Percentiles rank a stretch among this genome's conserved stretches.
These are phyloP conservation scores for Autographa gamma DNA, from an alignment of 2,888 invertebrate genomes.

Conservation along the genomic window DNA sequence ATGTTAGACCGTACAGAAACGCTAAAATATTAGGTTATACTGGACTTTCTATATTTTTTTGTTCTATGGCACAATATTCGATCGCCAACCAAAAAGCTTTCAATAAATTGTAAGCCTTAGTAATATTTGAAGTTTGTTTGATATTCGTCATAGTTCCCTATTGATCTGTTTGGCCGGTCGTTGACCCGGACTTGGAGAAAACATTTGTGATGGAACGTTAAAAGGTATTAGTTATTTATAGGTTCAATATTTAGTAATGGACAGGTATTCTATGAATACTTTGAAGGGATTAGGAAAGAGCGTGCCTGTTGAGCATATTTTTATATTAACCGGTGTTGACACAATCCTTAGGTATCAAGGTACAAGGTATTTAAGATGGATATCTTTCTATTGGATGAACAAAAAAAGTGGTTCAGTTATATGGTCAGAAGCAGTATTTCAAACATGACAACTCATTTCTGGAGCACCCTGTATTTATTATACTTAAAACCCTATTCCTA, in stretches of 20 bases:
- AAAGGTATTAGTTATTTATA: background rate
- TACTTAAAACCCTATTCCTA: too few species aligned
- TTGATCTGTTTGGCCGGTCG: slow-evolving; percentile 16
- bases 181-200: background rate
- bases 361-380: too few species aligned
- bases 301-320: background rate
- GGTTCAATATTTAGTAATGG: background rate
- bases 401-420: too few species aligned
- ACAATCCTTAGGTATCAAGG: too few species aligned
- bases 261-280: background rate
- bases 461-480: too few species aligned
- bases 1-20: background rate
- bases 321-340: too few species aligned
- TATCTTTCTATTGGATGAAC: too few species aligned
- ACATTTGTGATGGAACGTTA: background rate
- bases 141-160: slow-evolving; percentile 22
- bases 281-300: background rate
- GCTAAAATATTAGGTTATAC: background rate
- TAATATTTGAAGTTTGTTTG: slow-evolving; percentile 37
- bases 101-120: slow-evolving; percentile 28
- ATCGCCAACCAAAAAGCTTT: slow-evolving; percentile 17
- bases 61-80: background rate
- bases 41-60: background rate
- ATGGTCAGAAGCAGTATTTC: too few species aligned
- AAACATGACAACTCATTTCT: too few species aligned